Evolutionary conservation across 2,888 invertebrate species (phyloP).

Genomic region (Cataglyphis albicans): DNA sequence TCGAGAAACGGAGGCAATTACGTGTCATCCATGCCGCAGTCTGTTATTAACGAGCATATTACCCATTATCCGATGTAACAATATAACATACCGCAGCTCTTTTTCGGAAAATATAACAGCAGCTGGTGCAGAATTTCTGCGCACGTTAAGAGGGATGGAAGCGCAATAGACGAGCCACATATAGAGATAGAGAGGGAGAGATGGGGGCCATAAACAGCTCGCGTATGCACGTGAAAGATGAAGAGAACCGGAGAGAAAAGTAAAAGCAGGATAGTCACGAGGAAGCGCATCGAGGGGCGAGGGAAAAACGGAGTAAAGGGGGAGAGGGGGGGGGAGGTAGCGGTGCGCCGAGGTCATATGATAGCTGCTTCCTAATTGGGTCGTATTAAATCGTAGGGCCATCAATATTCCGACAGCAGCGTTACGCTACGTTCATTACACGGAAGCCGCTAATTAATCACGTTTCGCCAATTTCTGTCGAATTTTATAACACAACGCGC

Average conservation of each 20-base stretch:
- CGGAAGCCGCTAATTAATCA: conserved; percentile 69
- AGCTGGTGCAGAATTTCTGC: not conserved
- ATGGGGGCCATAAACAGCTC: not conserved
- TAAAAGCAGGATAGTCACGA: not conserved
- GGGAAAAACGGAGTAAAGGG: not conserved
- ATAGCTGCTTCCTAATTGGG: conserved; percentile 69
- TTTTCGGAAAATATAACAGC: conserved; percentile 14
- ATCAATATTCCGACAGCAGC: conserved; percentile 63
- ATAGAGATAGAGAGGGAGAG: not conserved
- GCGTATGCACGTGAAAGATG: not conserved
- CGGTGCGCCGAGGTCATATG: conserved; percentile 32
- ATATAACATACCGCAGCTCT: conserved; percentile 8
- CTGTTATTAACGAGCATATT: conserved; percentile 62
- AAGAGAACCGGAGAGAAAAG: not conserved
- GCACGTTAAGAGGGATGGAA: not conserved
- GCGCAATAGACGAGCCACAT: not conserved
- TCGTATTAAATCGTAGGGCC: conserved; percentile 65
- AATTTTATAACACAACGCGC: conserved; percentile 66
- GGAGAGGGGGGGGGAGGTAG: not conserved
- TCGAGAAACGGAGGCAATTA: conserved; percentile 60
- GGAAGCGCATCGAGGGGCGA: not conserved
- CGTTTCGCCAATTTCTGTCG: conserved; percentile 62
- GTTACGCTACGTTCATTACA: conserved; percentile 68
- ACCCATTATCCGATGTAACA: conserved; percentile 37
- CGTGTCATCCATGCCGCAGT: conserved; percentile 30